Conservation (phyloP, 2,113 vertebrate species). For the Enhydra lutris region DNA sequence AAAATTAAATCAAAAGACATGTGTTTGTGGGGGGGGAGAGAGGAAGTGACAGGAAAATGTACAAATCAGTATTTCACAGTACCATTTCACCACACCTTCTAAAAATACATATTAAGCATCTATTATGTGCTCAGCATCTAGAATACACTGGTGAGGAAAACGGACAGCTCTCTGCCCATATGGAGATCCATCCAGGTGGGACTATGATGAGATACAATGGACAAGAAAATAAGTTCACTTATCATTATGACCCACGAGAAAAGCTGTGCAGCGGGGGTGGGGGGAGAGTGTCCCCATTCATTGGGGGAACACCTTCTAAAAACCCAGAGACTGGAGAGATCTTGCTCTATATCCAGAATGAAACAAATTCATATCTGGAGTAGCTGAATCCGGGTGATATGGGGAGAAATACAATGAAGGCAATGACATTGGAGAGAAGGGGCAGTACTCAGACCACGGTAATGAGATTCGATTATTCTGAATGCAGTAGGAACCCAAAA, state of each 20-base stretch:
- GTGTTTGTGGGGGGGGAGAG: fast-evolving
- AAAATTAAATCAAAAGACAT: background rate
- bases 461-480: background rate
- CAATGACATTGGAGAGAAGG: background rate
- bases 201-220: background rate
- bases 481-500: background rate
- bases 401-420: background rate
- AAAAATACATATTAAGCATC: background rate
- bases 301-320: background rate
- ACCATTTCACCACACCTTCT: background rate
- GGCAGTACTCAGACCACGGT: background rate
- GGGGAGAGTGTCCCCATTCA: background rate
- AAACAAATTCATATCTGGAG: too few species aligned
- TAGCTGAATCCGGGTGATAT: background rate
- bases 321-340: background rate
- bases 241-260: background rate
- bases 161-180: background rate
- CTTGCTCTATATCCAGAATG: background rate
- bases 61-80: background rate
- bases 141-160: background rate
- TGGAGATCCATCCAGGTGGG: background rate
- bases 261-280: background rate
- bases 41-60: background rate
- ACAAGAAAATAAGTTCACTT: background rate
- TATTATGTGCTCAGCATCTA: background rate